Conservation (phyloP, 1,140 invertebrate genomes). For the Drosophila arawakana region DNA sequence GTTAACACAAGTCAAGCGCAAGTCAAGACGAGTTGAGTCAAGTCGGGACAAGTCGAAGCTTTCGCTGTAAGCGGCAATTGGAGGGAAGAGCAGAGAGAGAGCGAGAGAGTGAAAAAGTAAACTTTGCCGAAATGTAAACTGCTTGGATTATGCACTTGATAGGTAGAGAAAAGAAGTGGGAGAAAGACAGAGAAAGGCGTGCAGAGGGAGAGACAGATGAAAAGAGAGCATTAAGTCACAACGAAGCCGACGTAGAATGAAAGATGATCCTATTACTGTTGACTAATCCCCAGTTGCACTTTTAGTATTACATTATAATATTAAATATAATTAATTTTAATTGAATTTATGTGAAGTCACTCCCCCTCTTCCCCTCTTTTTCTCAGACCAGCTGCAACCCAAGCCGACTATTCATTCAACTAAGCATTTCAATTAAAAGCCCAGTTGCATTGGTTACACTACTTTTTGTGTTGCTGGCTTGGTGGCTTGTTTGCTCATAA, state of each 20-base stretch:
- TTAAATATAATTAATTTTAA: slow-evolving; percentile 12
- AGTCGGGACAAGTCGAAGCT: slow-evolving; percentile 13
- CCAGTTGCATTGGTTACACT: slow-evolving; percentile 31
- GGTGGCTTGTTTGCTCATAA: slow-evolving; percentile 5
- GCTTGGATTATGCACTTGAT: neutral
- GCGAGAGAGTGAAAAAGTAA: slow-evolving; percentile 1
- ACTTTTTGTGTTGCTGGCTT: slow-evolving; percentile 50
- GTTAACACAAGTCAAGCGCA: slow-evolving; percentile 7
- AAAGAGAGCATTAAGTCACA: slow-evolving; percentile 5
- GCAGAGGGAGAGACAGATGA: neutral
- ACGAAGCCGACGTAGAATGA: slow-evolving; percentile 7
- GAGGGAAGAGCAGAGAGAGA: neutral
- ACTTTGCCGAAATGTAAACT: neutral
- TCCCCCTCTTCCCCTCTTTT: neutral
- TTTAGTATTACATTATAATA: slow-evolving; percentile 4
- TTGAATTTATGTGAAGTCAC: slow-evolving; percentile 1
- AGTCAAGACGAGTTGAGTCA: slow-evolving; percentile 5
- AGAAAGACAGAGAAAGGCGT: slow-evolving; percentile 5
- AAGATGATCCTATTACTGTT: slow-evolving; percentile 14
- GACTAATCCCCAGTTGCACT: neutral
- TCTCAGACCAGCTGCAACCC: neutral
- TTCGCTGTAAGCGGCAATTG: slow-evolving; percentile 7
- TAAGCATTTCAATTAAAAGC: slow-evolving; percentile 45
- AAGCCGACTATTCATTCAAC: slow-evolving; percentile 13
- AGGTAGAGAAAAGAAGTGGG: neutral